Percentiles rank a stretch among this genome's conserved stretches.
These are phyloP conservation scores for Chrysochloris asiatica DNA, from an alignment of 2,113 vertebrate genomes.

Conservation along the genomic window DNA sequence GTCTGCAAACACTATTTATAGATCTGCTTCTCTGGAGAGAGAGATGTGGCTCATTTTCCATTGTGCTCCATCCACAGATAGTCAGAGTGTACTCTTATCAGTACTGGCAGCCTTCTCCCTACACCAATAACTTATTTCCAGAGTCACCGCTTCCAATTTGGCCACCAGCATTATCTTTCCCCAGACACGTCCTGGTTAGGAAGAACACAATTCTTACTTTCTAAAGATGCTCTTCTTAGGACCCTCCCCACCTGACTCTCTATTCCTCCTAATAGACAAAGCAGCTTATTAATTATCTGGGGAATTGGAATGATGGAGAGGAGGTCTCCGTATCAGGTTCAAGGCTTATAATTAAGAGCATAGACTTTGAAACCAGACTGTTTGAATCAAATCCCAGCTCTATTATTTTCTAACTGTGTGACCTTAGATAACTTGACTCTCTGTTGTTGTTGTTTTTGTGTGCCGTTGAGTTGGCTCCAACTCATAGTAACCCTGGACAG, in stretches of 20 bases:
- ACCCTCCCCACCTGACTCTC: background rate
- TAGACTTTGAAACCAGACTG: background rate
- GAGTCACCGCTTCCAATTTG: background rate
- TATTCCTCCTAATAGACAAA: background rate
- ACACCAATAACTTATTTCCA: conserved; percentile 5
- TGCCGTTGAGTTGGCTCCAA: too few species aligned
- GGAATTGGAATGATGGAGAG: background rate
- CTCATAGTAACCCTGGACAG: too few species aligned
- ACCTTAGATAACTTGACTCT: too few species aligned
- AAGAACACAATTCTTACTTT: background rate
- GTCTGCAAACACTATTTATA: conserved; percentile 15
- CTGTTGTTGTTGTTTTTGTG: too few species aligned
- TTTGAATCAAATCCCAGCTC: conserved; percentile 18
- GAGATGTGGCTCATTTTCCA: background rate
- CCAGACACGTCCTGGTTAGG: background rate
- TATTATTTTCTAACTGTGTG: conserved; percentile 33
- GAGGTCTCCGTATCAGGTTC: background rate
- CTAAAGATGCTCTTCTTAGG: background rate
- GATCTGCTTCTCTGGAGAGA: background rate
- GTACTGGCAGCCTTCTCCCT: background rate
- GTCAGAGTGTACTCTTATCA: background rate
- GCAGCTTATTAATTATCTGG: background rate
- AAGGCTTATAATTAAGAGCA: background rate
- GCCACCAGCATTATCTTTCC: background rate
- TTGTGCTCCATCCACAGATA: background rate